A percentile compares a stretch with the other conserved stretches of the same genome.
These are phyloP conservation scores for Geopemphigus sp. DNA, from an alignment of 1,140 invertebrate species.

Conservation along the genomic window DNA sequence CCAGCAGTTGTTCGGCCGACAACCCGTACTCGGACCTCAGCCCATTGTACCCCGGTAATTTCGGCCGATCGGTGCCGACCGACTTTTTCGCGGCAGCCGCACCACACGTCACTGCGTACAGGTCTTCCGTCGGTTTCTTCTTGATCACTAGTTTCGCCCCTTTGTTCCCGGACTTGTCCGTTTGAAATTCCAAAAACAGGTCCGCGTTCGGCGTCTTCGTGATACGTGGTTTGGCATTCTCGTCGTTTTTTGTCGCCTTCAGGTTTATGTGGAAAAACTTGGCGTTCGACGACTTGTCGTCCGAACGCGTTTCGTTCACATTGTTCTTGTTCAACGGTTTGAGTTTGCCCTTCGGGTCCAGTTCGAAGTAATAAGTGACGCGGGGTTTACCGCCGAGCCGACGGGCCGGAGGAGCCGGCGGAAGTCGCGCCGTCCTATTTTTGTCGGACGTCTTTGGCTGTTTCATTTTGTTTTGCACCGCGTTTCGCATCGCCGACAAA, in stretches of 20 bases:
- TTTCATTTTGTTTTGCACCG: background rate
- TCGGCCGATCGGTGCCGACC: constrained; percentile 31
- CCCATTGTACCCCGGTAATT: constrained; percentile 53
- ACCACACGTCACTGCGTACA: background rate
- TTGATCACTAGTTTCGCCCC: constrained; percentile 16
- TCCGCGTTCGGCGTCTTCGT: constrained; percentile 7
- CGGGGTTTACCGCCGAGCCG: background rate
- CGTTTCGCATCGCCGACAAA: background rate
- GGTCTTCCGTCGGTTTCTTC: background rate
- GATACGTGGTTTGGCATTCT: too few species aligned
- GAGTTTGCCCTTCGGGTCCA: constrained; percentile 26
- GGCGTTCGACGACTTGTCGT: background rate
- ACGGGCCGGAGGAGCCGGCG: too few species aligned
- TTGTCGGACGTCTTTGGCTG: background rate
- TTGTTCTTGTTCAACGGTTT: constrained; percentile 26
- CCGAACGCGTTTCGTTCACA: background rate
- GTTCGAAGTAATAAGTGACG: constrained; percentile 23
- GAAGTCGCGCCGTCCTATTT: background rate
- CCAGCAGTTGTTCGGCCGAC: constrained; percentile 53
- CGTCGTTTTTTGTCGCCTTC: background rate
- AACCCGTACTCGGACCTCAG: constrained; percentile 53
- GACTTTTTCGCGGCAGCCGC: background rate
- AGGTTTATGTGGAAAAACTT: constrained; percentile 25
- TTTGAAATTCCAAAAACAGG: constrained; percentile 30
- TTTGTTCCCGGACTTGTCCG: background rate